These are phyloP conservation scores for Aurelia sp. DNA, from an alignment of 30 jellyfish, hydroid and myxozoan genomes.

Conservation along the genomic window DNA sequence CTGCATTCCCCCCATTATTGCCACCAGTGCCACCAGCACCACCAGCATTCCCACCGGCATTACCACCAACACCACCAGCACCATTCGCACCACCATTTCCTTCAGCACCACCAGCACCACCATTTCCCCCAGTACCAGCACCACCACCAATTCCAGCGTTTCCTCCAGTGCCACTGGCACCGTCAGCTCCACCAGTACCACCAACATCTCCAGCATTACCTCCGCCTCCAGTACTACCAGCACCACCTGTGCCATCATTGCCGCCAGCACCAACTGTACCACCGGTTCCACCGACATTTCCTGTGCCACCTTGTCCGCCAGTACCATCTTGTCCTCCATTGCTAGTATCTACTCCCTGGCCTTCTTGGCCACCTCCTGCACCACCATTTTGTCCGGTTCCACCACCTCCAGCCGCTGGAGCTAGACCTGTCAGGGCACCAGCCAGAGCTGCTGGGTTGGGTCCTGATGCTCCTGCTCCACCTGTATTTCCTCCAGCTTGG, in stretches of 20 bases:
- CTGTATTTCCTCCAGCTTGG: slow-evolving; percentile 29
- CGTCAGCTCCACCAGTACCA: background rate
- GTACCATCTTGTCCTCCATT: background rate
- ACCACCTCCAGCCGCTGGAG: slow-evolving; percentile 20
- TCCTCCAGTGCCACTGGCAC: background rate
- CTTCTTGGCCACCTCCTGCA: slow-evolving; percentile 29
- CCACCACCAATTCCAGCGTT: background rate
- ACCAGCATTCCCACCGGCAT: background rate
- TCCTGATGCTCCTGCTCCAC: slow-evolving; percentile 53
- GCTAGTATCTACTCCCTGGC: background rate
- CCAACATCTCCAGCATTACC: background rate
- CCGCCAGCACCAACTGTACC: too few relatives aligned
- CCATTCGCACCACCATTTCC: background rate
- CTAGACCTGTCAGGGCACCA: slow-evolving; percentile 44
- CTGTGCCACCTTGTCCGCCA: background rate
- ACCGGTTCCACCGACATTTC: too few relatives aligned
- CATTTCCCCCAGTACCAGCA: background rate
- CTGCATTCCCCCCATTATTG: background rate
- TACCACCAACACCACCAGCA: background rate
- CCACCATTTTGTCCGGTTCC: slow-evolving; percentile 35
- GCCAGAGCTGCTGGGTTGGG: slow-evolving; percentile 53
- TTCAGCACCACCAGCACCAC: background rate
- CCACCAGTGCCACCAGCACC: slow-evolving; percentile 16
- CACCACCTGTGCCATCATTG: too few relatives aligned
- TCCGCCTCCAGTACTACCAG: too few relatives aligned